Evolutionary conservation across 2,888 invertebrate genomes (phyloP), one percentile per base, ranked within the genome.

Genomic region (Aphodius sticticus): DNA sequence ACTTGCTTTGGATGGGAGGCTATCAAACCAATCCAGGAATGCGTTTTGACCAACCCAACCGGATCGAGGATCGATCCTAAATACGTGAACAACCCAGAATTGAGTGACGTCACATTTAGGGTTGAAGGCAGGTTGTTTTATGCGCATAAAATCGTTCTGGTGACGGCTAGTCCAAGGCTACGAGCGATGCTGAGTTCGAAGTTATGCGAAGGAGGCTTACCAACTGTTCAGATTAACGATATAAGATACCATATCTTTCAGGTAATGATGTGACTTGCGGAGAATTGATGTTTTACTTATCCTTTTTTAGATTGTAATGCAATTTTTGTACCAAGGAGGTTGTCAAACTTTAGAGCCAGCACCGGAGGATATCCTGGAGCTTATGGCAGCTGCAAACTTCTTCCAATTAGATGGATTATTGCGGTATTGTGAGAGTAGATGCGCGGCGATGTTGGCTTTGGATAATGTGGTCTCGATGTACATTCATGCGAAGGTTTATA

Each of bases 231-330:
- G 89, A 97, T 97, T 84, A 96, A 97, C 85, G 97, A 97, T 87
- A 97, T 97, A 82, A 92, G 96, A 87, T 97, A 97, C 88, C 95
- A 96, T 86, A 97, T 97, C 86, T 97, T 97, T 88, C 96, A 97
- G 93, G 96, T 96, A 87, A 85, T 76, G 70, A 37, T 74, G 78
- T 76, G 81, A 82, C 89, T 88, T 74, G 87, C 96, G 96, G 69
- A 14, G n/a, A 69, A 72, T 75, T 69, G 9, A 16, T 70, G 26
- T 70, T 70, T n/a, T 16, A 26, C 6, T 78, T 16, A 69, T 76
- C 77, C 75, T 81, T 83, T 89, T 89, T 70, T 87, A 96, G 96
- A 93, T 96, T 92, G 95, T 96, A 38, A 97, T 97, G 97, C 96
- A 97, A 89, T 97, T 96, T 89, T 91, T 97, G 77, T 97, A 97